Evolutionary conservation across 2,797 vertebrate genomes (phyloP), one percentile per base, ranked within the genome.

Genomic region (Crypturellus tataupa): DNA sequence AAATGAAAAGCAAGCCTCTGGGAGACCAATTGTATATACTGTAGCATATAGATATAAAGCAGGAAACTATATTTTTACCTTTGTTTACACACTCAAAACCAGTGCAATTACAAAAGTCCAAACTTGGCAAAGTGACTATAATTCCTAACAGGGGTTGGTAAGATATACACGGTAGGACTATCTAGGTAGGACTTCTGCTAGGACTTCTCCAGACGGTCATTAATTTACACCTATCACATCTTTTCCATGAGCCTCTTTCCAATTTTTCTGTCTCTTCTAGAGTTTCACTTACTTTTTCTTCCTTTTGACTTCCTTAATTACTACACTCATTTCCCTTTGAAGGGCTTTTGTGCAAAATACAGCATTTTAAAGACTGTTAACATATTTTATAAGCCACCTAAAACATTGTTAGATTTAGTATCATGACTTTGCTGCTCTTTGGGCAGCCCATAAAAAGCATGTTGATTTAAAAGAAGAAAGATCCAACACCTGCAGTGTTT

Each of bases 141-240:
- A 68, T 7, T 79, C 76, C 15, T 47, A 60, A 67, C 2, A 55
- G 23, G 18, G 94, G 44, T 33, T 70, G 1, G 51, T 33, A 25
- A 39, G 60, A 44, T 10, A 51, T 13, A 10, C 0, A 4, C 16
- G 8, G n/a, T n/a, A n/a, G n/a, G n/a, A n/a, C n/a, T n/a, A 3
- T 17, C 11, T 9, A 14, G 10, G 18, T 3, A 31, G 60, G 85
- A 40, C 10, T 1, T 63, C 40, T 39, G 15, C 20, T 64, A 16
- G 8, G 20, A 23, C 15, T 80, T 27, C 44, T 47, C 39, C 62
- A 68, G 75, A 75, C 29, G n/a, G 6, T 3, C 13, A 7, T 16
- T 53, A 12, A 27, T 63, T 16, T 63, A 27, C 11, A 72, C 14
- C 13, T 29, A 72, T 47, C 37, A 33, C 0, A 0, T 69, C 16